phyloP scores from a whole-genome alignment of 2,113 vertebrate species.

The Thryonomys swinderianus region DNA sequence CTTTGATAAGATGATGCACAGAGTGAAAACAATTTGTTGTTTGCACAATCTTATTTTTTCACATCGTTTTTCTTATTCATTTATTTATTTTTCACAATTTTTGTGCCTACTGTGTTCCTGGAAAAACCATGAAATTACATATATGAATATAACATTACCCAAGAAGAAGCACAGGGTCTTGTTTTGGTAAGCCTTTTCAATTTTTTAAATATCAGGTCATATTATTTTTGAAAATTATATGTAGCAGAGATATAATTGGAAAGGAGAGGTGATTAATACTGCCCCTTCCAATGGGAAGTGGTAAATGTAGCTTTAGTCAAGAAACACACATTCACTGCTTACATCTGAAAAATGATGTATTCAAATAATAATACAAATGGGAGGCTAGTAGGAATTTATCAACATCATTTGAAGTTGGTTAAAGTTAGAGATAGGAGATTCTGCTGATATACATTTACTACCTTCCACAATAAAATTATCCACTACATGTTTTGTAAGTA shows the following conservation, averaged over 20 bases:
- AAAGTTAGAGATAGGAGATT: neutral
- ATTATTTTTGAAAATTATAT: neutral
- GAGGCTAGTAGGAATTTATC: neutral
- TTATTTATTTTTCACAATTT: neutral
- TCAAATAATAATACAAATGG: neutral
- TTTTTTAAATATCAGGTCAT: conserved; percentile 7
- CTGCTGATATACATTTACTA: neutral
- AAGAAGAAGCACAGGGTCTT: neutral
- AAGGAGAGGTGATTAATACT: neutral
- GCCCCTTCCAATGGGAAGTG: neutral
- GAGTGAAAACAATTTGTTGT: neutral
- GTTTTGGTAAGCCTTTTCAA: neutral
- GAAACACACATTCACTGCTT: neutral
- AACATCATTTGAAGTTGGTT: neutral
- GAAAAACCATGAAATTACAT: neutral
- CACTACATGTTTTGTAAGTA: neutral
- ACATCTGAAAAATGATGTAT: neutral
- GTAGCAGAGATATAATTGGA: neutral
- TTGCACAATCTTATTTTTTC: neutral
- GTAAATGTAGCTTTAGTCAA: neutral
- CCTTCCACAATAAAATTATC: neutral
- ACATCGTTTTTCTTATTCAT: neutral
- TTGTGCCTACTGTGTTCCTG: neutral
- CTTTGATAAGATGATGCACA: neutral
- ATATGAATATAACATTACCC: neutral